Evolutionary conservation across 2,888 invertebrate genomes (phyloP).

Genomic region (Nomada lathburiana): DNA sequence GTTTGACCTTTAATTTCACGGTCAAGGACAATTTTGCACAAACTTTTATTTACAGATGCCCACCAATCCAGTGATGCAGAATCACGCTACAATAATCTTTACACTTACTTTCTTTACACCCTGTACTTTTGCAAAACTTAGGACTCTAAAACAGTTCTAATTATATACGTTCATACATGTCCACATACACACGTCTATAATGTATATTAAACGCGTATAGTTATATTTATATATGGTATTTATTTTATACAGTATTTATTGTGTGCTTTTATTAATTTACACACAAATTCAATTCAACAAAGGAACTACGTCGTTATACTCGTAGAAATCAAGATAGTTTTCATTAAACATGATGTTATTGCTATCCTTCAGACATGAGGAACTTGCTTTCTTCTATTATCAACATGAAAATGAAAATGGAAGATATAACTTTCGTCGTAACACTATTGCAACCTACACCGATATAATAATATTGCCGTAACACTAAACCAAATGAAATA

Average conservation of each 20-base stretch:
- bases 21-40: too few relatives aligned
- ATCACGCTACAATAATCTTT: too few relatives aligned
- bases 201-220: conserved; percentile 4
- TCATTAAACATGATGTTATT: conserved; percentile 11
- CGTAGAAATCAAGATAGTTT: conserved; percentile 26
- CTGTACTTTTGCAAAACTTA: conserved; percentile 5
- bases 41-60: too few relatives aligned
- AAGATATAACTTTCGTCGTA: not conserved
- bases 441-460: not conserved
- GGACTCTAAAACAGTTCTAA: not conserved
- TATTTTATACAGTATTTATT: conserved; percentile 25
- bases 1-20: too few relatives aligned
- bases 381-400: conserved; percentile 14
- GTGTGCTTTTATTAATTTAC: conserved; percentile 10
- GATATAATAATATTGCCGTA: not conserved
- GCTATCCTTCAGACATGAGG: conserved; percentile 1
- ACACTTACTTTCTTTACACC: too few relatives aligned
- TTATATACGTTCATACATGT: not conserved
- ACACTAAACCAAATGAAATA: conserved; percentile 5
- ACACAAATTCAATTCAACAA: conserved; percentile 52
- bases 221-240: conserved; percentile 35
- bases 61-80: too few relatives aligned
- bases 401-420: conserved; percentile 1
- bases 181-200: not conserved
- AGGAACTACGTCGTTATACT: conserved; percentile 25